These are phyloP conservation scores for Himalopsyche kuldschensis DNA, from an alignment of 2,888 invertebrate genomes.

Conservation along the genomic window DNA sequence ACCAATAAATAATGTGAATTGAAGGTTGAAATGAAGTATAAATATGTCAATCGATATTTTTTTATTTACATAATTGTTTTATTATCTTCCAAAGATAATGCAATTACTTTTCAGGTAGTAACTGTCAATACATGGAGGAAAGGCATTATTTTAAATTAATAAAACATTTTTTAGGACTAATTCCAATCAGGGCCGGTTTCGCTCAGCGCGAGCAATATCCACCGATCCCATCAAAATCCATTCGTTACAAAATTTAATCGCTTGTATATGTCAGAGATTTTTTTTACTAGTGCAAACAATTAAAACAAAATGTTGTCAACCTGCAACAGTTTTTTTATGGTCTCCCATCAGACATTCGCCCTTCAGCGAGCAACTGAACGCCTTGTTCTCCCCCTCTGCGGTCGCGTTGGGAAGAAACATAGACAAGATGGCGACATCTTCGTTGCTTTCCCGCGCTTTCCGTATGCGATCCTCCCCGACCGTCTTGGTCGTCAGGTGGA, in stretches of 20 bases:
- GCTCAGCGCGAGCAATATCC: too few relatives aligned
- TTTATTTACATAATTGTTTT: not conserved
- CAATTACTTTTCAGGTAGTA: too few relatives aligned
- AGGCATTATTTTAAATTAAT: too few relatives aligned
- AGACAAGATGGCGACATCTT: conserved; percentile 84
- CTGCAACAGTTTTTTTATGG: conserved; percentile 76
- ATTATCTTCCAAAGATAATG: too few relatives aligned
- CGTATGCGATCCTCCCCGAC: conserved; percentile 82
- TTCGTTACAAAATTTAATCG: too few relatives aligned
- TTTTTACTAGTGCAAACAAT: too few relatives aligned
- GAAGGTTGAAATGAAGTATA: not conserved
- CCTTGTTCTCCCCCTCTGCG: conserved; percentile 67
- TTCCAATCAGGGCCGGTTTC: too few relatives aligned
- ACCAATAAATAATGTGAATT: too few relatives aligned
- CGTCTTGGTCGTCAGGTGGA: conserved; percentile 75
- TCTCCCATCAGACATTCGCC: conserved; percentile 78
- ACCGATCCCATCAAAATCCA: too few relatives aligned
- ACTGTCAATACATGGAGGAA: too few relatives aligned
- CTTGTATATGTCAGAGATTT: too few relatives aligned
- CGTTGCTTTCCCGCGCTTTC: conserved; percentile 78
- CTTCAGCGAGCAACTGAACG: conserved; percentile 77
- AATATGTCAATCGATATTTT: not conserved
- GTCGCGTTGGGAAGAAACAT: conserved; percentile 70
- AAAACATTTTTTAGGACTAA: too few relatives aligned
- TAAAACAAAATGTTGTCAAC: conserved; percentile 49